Base-by-base conservation (phyloP, 2,888 invertebrate species). In the Drosophila kokeensis region DNA sequence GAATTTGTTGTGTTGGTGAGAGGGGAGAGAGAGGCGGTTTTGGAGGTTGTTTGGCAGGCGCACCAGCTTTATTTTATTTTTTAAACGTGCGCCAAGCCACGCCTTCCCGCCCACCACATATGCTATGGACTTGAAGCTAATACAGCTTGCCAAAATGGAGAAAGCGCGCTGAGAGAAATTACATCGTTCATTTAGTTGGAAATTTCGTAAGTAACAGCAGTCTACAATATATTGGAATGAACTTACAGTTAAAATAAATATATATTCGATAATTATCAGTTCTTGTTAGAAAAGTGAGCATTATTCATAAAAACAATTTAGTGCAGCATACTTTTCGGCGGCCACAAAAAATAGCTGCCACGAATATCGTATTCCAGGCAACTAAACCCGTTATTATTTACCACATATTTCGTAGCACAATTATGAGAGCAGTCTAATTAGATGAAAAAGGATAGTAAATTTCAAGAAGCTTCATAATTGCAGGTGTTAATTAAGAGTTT, bases 51-150 rank as follows among this genome's bases (percentile, higher is more conserved):
- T 62, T 70, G 87, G 79, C 82, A 76, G 87, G 85, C 84, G 73
- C 74, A 79, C 84, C 87, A 89, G 84, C 82, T 87, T 89, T 77
- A 76, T 76, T 85, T 89, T 89, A 89, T 85, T 89, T 87, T 87
- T 82, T 76, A 76, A 79, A 87, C 89, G 87, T 87, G 84, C 68
- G 53, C 54, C 61, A 55, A 58, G 50, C 58, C 88, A 69, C 76
- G 79, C 73, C 79, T 59, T 49, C 38, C 53, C 72, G 67, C 69
- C 69, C 65, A 2, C 61, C 61, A 21, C 32, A 36, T 48, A 53
- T 34, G 61, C 80, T 76, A 79, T 79, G 82, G 82, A 88, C 63
- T 75, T 69, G 82, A 79, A 74, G 74, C 76, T 75, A 83, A 83
- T 83, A 83, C 72, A 64, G 73, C 55, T 68, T 64, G 79, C 73